Evolutionary conservation across 2,797 vertebrate genomes (phyloP).

Genomic region (Pteropus rufus): DNA sequence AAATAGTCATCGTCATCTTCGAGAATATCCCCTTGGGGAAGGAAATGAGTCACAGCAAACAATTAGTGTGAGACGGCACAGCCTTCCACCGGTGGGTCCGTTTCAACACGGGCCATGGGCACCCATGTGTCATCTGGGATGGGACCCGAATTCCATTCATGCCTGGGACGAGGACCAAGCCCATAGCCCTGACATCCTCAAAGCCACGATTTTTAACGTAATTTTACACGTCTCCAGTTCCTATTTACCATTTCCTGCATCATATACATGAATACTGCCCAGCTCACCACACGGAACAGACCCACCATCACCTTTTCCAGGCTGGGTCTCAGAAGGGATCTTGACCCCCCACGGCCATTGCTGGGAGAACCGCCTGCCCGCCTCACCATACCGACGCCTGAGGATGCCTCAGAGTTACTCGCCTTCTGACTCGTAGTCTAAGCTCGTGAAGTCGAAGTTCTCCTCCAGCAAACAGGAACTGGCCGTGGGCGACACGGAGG

Average conservation of each 20-base stretch:
- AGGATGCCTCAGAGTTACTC: background rate
- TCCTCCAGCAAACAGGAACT: slow-evolving; percentile 86
- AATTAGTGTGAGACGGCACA: fast-evolving
- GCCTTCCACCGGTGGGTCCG: background rate
- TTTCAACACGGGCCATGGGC: fast-evolving
- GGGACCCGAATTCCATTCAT: fast-evolving
- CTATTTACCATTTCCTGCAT: fast-evolving
- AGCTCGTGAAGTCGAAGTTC: slow-evolving; percentile 84
- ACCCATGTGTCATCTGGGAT: fast-evolving
- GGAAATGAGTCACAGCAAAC: background rate
- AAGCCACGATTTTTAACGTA: fast-evolving
- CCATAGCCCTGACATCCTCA: background rate
- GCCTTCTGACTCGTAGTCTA: slow-evolving; percentile 88
- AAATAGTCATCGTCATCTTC: slow-evolving; percentile 85
- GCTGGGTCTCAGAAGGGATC: too few relatives aligned
- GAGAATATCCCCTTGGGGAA: slow-evolving; percentile 81
- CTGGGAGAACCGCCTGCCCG: too few relatives aligned
- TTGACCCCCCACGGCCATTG: fast-evolving
- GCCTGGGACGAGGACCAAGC: background rate
- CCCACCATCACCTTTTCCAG: fast-evolving
- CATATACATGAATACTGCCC: fast-evolving
- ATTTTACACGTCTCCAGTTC: fast-evolving
- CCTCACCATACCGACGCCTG: fast-evolving
- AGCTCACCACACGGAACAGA: fast-evolving
- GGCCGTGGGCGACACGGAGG: slow-evolving; percentile 82